Conservation (phyloP, 2,797 vertebrate genomes). For the Melanogrammus aeglefinus region DNA sequence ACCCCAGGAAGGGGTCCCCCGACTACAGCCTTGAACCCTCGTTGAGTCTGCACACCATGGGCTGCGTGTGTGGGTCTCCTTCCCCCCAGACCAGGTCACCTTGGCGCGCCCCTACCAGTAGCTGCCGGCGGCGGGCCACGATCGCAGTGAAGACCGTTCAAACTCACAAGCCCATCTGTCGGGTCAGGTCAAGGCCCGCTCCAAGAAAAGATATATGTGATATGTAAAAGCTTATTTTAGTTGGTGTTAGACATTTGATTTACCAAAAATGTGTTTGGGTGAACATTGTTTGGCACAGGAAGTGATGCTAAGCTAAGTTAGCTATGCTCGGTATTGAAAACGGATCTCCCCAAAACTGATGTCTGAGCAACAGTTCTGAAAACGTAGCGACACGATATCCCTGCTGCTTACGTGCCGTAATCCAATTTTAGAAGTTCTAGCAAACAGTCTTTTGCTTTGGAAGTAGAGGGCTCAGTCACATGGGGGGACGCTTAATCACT, state of each 20-base stretch:
- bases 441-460: conserved; percentile 57
- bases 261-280: conserved; percentile 50
- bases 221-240: background rate
- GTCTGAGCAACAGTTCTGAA: conserved; percentile 72
- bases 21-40: background rate
- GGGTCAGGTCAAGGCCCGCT: background rate
- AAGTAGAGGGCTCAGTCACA: conserved; percentile 45
- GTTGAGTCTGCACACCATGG: background rate
- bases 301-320: conserved; percentile 63
- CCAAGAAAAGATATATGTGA: background rate
- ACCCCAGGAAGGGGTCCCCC: background rate
- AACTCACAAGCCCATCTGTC: conserved; percentile 1
- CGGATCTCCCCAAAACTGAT: conserved; percentile 67
- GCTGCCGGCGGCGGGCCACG: background rate
- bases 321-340: conserved; percentile 68
- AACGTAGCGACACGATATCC: conserved; percentile 63
- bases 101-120: background rate
- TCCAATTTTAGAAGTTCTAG: conserved; percentile 74
- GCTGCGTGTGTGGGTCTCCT: background rate
- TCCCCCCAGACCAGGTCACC: background rate
- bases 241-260: conserved; percentile 43
- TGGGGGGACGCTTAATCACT: conserved; percentile 37
- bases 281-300: conserved; percentile 47
- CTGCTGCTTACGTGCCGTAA: conserved; percentile 66
- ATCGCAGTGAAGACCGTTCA: background rate